Conservation (phyloP, 2,113 vertebrate species). For the Gavialis gangeticus region DNA sequence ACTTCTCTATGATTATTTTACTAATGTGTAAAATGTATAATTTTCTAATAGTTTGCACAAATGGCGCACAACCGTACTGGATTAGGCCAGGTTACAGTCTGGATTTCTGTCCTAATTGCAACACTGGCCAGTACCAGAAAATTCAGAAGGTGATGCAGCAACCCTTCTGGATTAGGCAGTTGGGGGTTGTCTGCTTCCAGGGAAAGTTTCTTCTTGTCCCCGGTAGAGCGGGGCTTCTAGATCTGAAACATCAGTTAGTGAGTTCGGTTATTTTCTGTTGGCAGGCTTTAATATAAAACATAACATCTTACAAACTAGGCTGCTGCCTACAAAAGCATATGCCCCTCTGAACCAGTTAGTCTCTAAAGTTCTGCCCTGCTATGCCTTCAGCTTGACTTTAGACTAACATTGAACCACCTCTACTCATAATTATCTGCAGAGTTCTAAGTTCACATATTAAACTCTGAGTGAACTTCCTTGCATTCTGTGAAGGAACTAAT, state of each 20-base stretch:
- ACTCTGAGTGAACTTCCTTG: too few relatives aligned
- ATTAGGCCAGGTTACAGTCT: fast-evolving
- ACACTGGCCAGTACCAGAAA: background rate
- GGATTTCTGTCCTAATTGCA: background rate
- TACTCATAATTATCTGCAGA: too few relatives aligned
- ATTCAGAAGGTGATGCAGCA: background rate
- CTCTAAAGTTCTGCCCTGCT: too few relatives aligned
- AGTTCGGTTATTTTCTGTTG: too few relatives aligned
- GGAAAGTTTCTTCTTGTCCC: background rate
- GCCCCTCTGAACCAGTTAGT: too few relatives aligned
- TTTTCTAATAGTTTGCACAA: background rate
- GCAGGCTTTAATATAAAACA: too few relatives aligned
- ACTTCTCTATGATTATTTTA: background rate
- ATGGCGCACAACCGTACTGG: background rate
- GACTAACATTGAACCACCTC: too few relatives aligned
- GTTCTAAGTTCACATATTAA: too few relatives aligned
- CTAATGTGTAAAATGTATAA: background rate
- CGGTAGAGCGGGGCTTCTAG: background rate
- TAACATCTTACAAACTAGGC: too few relatives aligned
- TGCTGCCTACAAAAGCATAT: too few relatives aligned
- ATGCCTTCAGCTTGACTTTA: too few relatives aligned
- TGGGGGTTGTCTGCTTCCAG: background rate
- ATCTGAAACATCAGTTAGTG: background rate
- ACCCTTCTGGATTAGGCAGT: background rate
- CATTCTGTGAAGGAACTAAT: too few relatives aligned